A percentile compares a stretch with the other conserved stretches of the same genome.
phyloP scores from a whole-genome alignment of 1,140 invertebrate species.

The Magallana angulata region DNA sequence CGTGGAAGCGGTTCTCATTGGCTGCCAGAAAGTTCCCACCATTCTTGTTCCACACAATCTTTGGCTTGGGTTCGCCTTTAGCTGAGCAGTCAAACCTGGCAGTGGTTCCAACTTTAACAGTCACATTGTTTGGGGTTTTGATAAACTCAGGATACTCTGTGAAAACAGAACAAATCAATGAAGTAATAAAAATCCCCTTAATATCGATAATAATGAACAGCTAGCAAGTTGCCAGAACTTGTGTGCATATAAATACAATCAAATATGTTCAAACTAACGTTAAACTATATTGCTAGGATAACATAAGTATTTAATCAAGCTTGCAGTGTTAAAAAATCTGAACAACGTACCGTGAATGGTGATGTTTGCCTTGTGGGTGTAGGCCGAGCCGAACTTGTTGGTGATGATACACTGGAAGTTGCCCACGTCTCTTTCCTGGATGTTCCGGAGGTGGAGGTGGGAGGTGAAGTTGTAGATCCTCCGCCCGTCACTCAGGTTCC shows the following conservation, averaged over 20 bases:
- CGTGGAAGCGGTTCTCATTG: slow-evolving; percentile 93
- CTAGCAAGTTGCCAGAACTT: no score
- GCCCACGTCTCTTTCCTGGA: slow-evolving; percentile 89
- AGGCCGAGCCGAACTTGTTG: slow-evolving; percentile 93
- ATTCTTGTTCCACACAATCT: slow-evolving; percentile 96
- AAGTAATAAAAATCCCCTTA: background rate
- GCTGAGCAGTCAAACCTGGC: slow-evolving; percentile 94
- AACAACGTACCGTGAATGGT: slow-evolving; percentile 86
- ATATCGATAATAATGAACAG: no score
- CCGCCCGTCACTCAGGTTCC: slow-evolving; percentile 53
- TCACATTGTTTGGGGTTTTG: slow-evolving; percentile 91
- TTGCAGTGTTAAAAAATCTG: no score
- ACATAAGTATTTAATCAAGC: no score
- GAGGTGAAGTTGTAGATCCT: slow-evolving; percentile 82
- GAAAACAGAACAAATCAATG: slow-evolving; percentile 60
- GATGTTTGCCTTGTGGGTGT: slow-evolving; percentile 91
- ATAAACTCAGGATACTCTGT: slow-evolving; percentile 91
- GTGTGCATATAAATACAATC: no score
- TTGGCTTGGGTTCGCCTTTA: slow-evolving; percentile 90
- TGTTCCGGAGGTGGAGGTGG: slow-evolving; percentile 85
- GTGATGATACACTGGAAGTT: slow-evolving; percentile 95
- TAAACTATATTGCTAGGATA: no score
- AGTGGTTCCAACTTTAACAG: slow-evolving; percentile 90
- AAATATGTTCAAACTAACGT: no score
- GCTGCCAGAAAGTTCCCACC: slow-evolving; percentile 94